A percentile compares a stretch with the other conserved stretches of the same genome.
These are phyloP conservation scores for Flexamia atlantica DNA, from an alignment of 2,888 invertebrate species.

Conservation along the genomic window DNA sequence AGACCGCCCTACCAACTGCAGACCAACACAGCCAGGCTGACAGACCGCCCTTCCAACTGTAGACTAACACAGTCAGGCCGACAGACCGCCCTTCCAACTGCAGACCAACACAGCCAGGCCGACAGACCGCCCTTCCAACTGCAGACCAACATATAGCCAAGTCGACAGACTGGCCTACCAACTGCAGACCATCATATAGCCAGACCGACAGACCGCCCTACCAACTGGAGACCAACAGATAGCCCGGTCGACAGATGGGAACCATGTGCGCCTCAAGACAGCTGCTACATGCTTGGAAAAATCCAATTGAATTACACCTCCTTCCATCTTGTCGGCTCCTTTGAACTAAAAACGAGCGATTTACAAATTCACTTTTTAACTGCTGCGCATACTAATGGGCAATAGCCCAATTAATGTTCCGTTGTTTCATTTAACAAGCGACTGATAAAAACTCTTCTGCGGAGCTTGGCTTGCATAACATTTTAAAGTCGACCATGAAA, in stretches of 20 bases:
- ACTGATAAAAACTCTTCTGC: background rate
- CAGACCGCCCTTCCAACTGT: too few relatives aligned
- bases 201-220: conserved; percentile 32
- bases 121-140: too few relatives aligned
- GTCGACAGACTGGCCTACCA: too few relatives aligned
- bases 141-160: too few relatives aligned
- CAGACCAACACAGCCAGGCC: too few relatives aligned
- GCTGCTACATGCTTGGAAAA: background rate
- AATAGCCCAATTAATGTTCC: background rate
- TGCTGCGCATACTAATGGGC: background rate
- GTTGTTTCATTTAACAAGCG: background rate
- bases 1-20: too few relatives aligned
- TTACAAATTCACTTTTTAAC: background rate
- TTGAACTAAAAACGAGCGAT: background rate
- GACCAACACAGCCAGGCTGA: too few relatives aligned
- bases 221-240: too few relatives aligned
- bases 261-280: conserved; percentile 22
- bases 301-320: background rate
- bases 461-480: background rate
- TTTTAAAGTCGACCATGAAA: background rate
- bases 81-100: too few relatives aligned
- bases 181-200: too few relatives aligned
- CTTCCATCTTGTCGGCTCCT: background rate
- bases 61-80: too few relatives aligned
- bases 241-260: conserved; percentile 27